Conservation (phyloP, 2,113 vertebrate species). For the Rhodinocichla rosea region DNA sequence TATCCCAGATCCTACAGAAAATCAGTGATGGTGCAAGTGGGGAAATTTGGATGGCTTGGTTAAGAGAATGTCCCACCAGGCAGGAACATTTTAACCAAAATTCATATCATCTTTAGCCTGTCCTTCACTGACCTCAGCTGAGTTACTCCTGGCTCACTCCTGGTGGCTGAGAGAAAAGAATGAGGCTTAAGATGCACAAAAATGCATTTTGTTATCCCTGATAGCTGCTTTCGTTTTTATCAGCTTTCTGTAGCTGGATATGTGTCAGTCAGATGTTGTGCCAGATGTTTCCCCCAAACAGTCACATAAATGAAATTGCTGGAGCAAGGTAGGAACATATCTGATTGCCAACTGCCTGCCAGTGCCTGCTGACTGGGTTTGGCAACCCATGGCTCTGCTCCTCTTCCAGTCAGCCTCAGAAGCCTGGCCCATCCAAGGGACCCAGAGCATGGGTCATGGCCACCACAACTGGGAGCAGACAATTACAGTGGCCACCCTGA, state of each 20-base stretch:
- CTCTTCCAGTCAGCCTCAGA: not conserved
- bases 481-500: not conserved
- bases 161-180: not conserved
- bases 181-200: not conserved
- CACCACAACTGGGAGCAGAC: not conserved
- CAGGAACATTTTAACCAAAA: not conserved
- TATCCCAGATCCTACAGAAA: not conserved
- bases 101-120: not conserved
- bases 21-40: not conserved
- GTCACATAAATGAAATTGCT: slow-evolving; percentile 1
- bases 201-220: not conserved
- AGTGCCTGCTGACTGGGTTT: not conserved
- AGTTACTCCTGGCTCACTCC: not conserved
- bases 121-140: not conserved
- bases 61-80: not conserved
- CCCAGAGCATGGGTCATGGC: not conserved
- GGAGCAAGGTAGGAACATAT: not conserved
- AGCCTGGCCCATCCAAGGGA: not conserved
- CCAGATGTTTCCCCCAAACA: slow-evolving; percentile 54
- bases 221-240: slow-evolving; percentile 35
- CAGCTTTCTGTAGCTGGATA: slow-evolving; percentile 17
- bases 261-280: slow-evolving; percentile 25
- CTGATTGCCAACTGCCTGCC: not conserved
- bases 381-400: not conserved
- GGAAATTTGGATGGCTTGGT: not conserved